Percentiles rank a stretch among this genome's conserved stretches.
These are phyloP conservation scores for Xestia xanthographa DNA, from an alignment of 2,888 invertebrate genomes.

Conservation along the genomic window DNA sequence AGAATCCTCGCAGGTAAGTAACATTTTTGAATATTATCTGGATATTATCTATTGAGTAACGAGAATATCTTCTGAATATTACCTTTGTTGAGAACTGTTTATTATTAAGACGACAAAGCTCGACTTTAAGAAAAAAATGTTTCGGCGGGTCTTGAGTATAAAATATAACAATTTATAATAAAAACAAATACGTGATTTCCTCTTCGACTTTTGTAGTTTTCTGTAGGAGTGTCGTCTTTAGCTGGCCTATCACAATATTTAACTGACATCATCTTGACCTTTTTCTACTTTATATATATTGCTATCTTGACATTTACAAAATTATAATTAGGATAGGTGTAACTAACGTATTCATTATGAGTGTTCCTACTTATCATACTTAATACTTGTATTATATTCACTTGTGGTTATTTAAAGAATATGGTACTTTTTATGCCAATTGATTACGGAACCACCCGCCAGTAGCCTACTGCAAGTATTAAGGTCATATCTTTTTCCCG, in stretches of 20 bases:
- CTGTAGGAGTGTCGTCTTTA: constrained; percentile 3
- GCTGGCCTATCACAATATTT: constrained; percentile 27
- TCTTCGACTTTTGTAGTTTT: constrained; percentile 6
- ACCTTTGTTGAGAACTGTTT: too few relatives aligned
- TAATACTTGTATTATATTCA: not conserved
- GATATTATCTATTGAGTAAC: not conserved
- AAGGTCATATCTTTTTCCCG: constrained; percentile 33
- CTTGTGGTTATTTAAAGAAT: not conserved
- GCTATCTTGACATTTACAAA: constrained; percentile 3
- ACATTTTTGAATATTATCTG: not conserved
- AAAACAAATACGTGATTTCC: constrained; percentile 15
- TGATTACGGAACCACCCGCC: not conserved
- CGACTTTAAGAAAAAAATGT: not conserved
- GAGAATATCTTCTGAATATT: not conserved
- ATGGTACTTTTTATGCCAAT: not conserved
- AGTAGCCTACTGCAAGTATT: constrained; percentile 12
- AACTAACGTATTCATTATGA: not conserved
- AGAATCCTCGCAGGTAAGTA: not conserved
- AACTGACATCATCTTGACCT: constrained; percentile 19
- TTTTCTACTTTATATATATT: not conserved
- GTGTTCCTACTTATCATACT: not conserved
- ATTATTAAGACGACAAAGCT: too few relatives aligned
- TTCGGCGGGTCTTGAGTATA: not conserved
- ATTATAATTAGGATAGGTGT: not conserved
- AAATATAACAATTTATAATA: constrained; percentile 27